These are phyloP conservation scores for Pterocles burchelli DNA, from an alignment of 2,113 vertebrate species.

Conservation along the genomic window DNA sequence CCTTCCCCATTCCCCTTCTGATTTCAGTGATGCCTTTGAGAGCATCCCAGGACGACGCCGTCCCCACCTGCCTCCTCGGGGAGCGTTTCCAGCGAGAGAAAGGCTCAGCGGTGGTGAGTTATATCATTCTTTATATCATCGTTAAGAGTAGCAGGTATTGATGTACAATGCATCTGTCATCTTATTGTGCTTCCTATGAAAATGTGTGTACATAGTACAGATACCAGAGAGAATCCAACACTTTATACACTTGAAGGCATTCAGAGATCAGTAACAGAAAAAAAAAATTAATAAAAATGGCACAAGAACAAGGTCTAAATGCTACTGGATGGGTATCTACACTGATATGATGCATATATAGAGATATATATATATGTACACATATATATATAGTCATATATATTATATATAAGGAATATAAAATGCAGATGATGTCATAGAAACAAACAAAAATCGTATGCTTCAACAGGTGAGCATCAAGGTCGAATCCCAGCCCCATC, in stretches of 20 bases:
- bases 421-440: constrained; percentile 74
- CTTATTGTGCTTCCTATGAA: constrained; percentile 87
- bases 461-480: constrained; percentile 1
- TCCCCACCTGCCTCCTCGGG: background rate
- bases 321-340: constrained; percentile 76
- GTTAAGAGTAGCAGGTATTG: constrained; percentile 79
- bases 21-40: background rate
- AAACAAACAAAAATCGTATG: constrained; percentile 52
- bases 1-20: background rate
- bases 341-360: constrained; percentile 66
- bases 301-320: constrained; percentile 72
- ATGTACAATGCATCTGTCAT: constrained; percentile 85
- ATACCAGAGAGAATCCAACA: constrained; percentile 82
- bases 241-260: constrained; percentile 85
- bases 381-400: constrained; percentile 82
- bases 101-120: constrained; percentile 51
- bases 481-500: constrained; percentile 65
- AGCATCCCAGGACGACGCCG: background rate
- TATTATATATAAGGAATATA: constrained; percentile 82
- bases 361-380: constrained; percentile 45
- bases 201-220: constrained; percentile 87
- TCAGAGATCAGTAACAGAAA: constrained; percentile 74
- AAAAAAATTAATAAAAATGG: constrained; percentile 11
- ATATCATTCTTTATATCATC: constrained; percentile 83
- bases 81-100: constrained; percentile 34